Evolutionary conservation across 2,113 vertebrate genomes (phyloP).

Genomic region (Phasianus colchicus): DNA sequence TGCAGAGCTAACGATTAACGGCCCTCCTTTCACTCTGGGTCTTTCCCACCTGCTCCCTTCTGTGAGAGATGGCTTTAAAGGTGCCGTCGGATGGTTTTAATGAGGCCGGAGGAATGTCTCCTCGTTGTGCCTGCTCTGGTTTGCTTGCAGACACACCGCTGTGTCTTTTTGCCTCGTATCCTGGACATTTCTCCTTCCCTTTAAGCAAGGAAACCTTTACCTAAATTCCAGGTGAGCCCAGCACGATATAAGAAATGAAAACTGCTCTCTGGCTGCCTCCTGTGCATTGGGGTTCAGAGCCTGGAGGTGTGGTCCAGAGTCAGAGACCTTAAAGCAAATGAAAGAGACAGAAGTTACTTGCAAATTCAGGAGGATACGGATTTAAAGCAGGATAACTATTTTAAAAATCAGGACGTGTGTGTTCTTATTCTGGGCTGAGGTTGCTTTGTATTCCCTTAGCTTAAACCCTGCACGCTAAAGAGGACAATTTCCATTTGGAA

Average conservation of each 20-base stretch:
- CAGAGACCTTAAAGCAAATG: background rate
- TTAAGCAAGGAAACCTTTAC: background rate
- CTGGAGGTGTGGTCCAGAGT: background rate
- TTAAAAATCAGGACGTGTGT: background rate
- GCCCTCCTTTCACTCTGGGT: background rate
- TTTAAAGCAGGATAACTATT: background rate
- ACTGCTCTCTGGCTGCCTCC: background rate
- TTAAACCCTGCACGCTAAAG: background rate
- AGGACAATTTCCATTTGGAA: background rate
- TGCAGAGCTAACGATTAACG: background rate
- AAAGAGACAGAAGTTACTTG: background rate
- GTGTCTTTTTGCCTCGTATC: background rate
- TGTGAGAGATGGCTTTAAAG: background rate
- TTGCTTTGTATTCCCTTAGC: background rate
- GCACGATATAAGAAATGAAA: background rate
- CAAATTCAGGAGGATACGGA: background rate
- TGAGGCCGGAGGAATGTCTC: background rate
- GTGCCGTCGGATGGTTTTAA: background rate
- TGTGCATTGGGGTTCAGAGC: background rate
- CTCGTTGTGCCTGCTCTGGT: background rate
- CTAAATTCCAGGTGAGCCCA: background rate
- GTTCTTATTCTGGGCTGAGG: background rate
- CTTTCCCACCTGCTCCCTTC: background rate
- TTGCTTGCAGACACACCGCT: background rate
- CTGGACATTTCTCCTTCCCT: background rate